Evolutionary conservation across 2,888 invertebrate species (phyloP).

Genomic region (Lamellibrachia satsuma): DNA sequence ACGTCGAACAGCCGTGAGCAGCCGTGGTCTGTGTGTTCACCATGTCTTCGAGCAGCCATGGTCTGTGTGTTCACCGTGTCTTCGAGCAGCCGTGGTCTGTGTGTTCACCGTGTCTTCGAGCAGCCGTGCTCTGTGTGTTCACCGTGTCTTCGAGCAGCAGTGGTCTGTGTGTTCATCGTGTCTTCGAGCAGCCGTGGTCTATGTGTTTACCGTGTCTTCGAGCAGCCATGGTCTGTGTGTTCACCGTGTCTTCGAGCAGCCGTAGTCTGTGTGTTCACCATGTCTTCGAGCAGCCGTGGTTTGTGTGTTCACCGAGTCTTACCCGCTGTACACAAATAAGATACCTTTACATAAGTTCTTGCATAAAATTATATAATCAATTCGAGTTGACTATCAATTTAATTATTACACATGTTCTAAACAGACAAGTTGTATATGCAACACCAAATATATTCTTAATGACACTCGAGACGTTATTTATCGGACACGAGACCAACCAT

Average conservation of each 20-base stretch:
- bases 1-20: background rate
- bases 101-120: background rate
- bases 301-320: background rate
- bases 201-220: background rate
- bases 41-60: too few relatives aligned
- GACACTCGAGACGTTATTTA: background rate
- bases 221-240: background rate
- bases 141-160: background rate
- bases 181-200: too few relatives aligned
- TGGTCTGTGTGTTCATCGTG: background rate
- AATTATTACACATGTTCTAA: background rate
- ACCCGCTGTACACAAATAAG: background rate
- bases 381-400: background rate
- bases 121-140: too few relatives aligned
- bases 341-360: background rate
- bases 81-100: background rate
- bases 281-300: background rate
- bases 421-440: background rate
- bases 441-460: conserved; percentile 1
- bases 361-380: background rate
- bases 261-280: background rate
- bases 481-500: background rate
- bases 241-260: background rate
- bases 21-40: background rate
- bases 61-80: background rate